A percentile compares a stretch with the other conserved stretches of the same genome.
phyloP scores from a whole-genome alignment of 2,113 vertebrate species.

The Heterotilapia buettikoferi region DNA sequence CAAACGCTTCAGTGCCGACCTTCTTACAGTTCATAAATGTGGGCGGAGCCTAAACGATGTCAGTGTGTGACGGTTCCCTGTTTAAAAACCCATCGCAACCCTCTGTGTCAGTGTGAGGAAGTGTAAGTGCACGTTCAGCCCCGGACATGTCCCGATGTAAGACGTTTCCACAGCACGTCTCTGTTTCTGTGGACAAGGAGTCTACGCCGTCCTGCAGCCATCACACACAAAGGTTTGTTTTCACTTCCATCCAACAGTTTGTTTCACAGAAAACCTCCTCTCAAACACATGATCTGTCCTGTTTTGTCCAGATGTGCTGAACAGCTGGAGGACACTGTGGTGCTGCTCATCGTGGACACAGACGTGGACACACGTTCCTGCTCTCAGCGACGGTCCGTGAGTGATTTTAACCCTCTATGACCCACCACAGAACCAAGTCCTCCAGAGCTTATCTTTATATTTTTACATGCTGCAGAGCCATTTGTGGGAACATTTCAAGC shows the following conservation, averaged over 20 bases:
- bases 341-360: fast-evolving
- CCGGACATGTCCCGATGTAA: neutral
- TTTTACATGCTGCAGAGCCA: fast-evolving
- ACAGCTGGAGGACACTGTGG: neutral
- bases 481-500: fast-evolving
- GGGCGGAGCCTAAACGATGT: neutral
- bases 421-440: neutral
- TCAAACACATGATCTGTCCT: neutral
- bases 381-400: fast-evolving
- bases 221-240: neutral
- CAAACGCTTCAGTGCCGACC: neutral
- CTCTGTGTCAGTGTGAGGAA: neutral
- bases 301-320: neutral
- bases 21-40: neutral
- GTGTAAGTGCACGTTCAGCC: neutral
- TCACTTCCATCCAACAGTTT: neutral
- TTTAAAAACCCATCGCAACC: neutral
- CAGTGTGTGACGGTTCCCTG: fast-evolving
- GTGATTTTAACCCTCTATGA: neutral
- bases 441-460: neutral
- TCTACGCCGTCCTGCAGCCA: neutral
- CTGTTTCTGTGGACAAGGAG: neutral
- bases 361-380: neutral
- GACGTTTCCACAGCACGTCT: neutral
- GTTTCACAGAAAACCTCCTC: neutral